A percentile compares a stretch with the other conserved stretches of the same genome.
phyloP scores from a whole-genome alignment of 2,113 vertebrate species.

The Neodontobutis hainanensis region DNA sequence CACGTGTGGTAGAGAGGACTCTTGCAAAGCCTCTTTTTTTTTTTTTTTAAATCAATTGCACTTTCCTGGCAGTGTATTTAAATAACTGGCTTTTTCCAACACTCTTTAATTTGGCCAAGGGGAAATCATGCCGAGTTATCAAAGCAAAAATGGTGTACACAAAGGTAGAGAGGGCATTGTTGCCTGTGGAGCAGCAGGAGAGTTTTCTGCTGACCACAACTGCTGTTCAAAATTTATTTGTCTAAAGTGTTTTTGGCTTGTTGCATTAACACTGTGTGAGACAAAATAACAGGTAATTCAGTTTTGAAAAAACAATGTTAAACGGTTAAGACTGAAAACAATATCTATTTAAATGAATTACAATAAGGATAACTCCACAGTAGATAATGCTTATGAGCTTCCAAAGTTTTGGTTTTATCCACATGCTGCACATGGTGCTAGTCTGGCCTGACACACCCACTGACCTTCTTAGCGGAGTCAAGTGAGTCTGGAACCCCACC shows the following conservation, averaged over 20 bases:
- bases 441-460: too few species aligned
- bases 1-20: constrained; percentile 6
- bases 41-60: constrained; percentile 7
- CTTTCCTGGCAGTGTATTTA: constrained; percentile 8
- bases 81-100: constrained; percentile 10
- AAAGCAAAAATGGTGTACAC: constrained; percentile 16
- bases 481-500: too few species aligned
- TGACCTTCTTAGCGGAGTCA: too few species aligned
- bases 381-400: too few species aligned
- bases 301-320: background rate
- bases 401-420: too few species aligned
- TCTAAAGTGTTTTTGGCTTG: constrained; percentile 9
- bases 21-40: background rate
- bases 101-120: constrained; percentile 9
- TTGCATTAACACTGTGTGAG: constrained; percentile 8
- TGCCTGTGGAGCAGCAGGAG: constrained; percentile 5
- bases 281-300: constrained; percentile 20
- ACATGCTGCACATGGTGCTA: too few species aligned
- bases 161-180: constrained; percentile 14
- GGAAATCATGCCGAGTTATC: constrained; percentile 14
- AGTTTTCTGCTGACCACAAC: constrained; percentile 17
- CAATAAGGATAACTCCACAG: too few species aligned
- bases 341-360: too few species aligned
- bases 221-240: constrained; percentile 6
- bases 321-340: too few species aligned